Conservation (phyloP, 2,797 vertebrate species). For the Rallus crepitans region DNA sequence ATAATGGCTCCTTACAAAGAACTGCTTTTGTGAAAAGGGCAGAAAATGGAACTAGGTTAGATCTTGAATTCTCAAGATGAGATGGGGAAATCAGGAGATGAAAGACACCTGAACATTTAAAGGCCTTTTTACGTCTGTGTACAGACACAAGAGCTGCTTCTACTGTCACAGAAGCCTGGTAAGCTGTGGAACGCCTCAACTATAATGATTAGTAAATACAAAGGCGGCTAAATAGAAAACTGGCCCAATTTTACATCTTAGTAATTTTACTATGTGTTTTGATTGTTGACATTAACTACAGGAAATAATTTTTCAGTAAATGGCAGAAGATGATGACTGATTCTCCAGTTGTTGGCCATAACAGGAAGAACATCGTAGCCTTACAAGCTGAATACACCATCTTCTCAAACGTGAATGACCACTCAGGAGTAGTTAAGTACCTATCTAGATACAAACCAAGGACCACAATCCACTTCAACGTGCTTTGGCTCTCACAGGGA, state of each 20-base stretch:
- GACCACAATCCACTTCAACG: neutral
- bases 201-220: neutral
- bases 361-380: neutral
- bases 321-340: neutral
- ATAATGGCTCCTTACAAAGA: neutral
- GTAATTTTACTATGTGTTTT: accelerated
- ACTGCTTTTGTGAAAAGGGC: neutral
- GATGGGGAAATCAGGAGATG: neutral
- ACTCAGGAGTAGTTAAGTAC: neutral
- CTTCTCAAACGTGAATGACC: neutral
- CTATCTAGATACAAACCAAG: neutral
- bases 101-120: neutral
- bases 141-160: neutral
- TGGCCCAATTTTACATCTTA: neutral
- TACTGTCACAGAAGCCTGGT: neutral
- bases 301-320: neutral
- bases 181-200: neutral
- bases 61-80: neutral
- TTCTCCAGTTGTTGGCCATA: accelerated
- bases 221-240: neutral
- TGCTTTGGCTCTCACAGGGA: neutral
- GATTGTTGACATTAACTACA: neutral
- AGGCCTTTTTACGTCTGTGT: neutral
- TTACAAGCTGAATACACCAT: neutral
- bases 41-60: neutral